phyloP scores from a whole-genome alignment of 2,888 invertebrate species.

The Standfussiana lucernea region DNA sequence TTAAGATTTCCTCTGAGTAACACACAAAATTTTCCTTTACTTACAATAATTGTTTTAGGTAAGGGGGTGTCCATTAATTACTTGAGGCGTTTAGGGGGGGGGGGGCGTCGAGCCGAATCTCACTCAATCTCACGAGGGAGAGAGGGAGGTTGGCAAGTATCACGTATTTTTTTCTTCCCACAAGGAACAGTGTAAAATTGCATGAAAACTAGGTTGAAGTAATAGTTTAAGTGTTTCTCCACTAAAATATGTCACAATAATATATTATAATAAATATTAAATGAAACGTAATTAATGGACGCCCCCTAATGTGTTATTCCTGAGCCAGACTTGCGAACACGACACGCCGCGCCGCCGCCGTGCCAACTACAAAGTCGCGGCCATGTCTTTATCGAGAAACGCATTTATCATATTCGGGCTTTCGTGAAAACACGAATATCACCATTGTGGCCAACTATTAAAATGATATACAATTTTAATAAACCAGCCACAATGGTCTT shows the following conservation, averaged over 20 bases:
- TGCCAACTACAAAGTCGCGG: background rate
- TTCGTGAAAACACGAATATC: background rate
- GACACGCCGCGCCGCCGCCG: background rate
- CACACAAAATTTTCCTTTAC: slow-evolving; percentile 30
- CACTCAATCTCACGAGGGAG: too few relatives aligned
- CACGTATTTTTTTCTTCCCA: too few relatives aligned
- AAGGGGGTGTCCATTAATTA: too few relatives aligned
- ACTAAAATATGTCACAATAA: too few relatives aligned
- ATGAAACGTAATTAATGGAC: too few relatives aligned
- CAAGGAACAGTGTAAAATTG: too few relatives aligned
- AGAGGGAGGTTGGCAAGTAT: too few relatives aligned
- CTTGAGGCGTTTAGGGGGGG: too few relatives aligned
- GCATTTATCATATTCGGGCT: background rate
- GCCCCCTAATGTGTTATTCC: background rate
- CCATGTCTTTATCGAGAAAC: background rate
- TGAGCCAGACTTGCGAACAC: background rate
- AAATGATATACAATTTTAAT: slow-evolving; percentile 29
- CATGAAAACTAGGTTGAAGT: too few relatives aligned
- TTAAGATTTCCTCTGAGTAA: slow-evolving; percentile 47
- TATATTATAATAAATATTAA: too few relatives aligned
- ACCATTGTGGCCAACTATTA: slow-evolving; percentile 9
- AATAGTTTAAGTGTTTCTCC: too few relatives aligned
- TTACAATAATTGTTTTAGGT: slow-evolving; percentile 3
- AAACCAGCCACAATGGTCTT: slow-evolving; percentile 11
- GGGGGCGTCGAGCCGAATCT: too few relatives aligned